Base-by-base conservation (phyloP, 2,113 vertebrate species). In the Onychorhynchus coronatus region DNA sequence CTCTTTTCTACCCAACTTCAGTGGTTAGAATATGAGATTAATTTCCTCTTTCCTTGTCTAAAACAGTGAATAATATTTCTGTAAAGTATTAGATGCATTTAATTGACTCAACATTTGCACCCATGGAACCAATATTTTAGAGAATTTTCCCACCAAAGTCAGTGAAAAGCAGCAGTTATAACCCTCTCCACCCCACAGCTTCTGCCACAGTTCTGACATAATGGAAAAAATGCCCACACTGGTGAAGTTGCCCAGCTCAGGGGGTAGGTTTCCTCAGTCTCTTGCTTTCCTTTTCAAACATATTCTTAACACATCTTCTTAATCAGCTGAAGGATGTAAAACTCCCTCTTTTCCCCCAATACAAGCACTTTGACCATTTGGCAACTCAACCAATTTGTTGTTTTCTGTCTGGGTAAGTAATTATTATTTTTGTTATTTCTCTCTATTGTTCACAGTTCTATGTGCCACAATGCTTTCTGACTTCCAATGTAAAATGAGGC, bases 301-400 rank as follows among this genome's bases (percentile, higher is more conserved):
- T 15, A 59, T 8, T 46, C 17, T 80, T 42, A 44, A 41, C 10
- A 67, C 4, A 3, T 63, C 35, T 31, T 68, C 30, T 56, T 18
- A 39, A 52, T 37, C 0, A 0, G 6, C 16, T 70, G 31, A 49
- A 21, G 11, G 25, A 27, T 1, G 0, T 50, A 46, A 68, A 68
- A n/a, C 12, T 44, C 33, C 6, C 6, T 41, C 3, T 66, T 81
- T 61, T 15, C 9, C 68, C 12, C 19, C 27, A 66, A 8, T 2
- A n/a, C 21, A 71, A 74, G 47, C 3, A 5, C 31, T 59, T 52
- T 18, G 50, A 6, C 11, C 9, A 49, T 25, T 41, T 80, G 31
- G 6, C 11, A 56, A 20, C 30, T 50, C 41, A 81, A 76, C 2
- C 20, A 33, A 9, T 12, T 42, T 33, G 15, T 17, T 65, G 7